Conservation (phyloP, 2,888 invertebrate species). For the Xestobium rufovillosum region DNA sequence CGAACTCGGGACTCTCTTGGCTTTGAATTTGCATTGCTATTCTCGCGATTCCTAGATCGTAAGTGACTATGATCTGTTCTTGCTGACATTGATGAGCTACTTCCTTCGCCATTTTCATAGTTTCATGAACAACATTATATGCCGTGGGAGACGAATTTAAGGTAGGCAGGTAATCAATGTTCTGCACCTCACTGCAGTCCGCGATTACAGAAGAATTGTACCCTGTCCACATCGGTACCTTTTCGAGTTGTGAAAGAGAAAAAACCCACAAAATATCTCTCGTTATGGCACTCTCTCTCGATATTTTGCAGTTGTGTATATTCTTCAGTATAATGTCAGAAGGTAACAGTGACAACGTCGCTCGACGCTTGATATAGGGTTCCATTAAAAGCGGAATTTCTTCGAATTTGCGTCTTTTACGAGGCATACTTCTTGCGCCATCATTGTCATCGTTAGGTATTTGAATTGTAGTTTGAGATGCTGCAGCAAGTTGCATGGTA, state of each 20-base stretch:
- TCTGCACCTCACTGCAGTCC: conserved; percentile 24
- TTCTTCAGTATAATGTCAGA: too few species aligned
- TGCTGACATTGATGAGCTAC: conserved; percentile 28
- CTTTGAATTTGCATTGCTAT: conserved; percentile 27
- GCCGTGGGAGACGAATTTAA: conserved; percentile 31
- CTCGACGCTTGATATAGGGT: too few species aligned
- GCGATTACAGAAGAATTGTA: conserved; percentile 21
- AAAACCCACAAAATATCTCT: too few species aligned
- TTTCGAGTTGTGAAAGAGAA: conserved; percentile 17
- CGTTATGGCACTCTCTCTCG: too few species aligned
- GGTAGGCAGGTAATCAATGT: conserved; percentile 27
- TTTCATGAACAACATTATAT: conserved; percentile 27
- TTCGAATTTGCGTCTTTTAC: too few species aligned
- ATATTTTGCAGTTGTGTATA: too few species aligned
- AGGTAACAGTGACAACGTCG: too few species aligned
- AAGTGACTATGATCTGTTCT: conserved; percentile 27
- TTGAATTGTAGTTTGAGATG: too few species aligned
- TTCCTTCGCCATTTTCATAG: conserved; percentile 24
- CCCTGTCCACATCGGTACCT: conserved; percentile 25
- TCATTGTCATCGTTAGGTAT: too few species aligned
- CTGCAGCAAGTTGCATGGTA: too few species aligned
- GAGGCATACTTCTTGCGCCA: too few species aligned
- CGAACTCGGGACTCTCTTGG: conserved; percentile 22
- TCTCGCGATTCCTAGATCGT: conserved; percentile 30
- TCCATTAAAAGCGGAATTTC: too few species aligned